A percentile compares a stretch with the other conserved stretches of the same genome.
These are phyloP conservation scores for Narcine bancroftii DNA, from an alignment of 2,113 vertebrate species.

Conservation along the genomic window DNA sequence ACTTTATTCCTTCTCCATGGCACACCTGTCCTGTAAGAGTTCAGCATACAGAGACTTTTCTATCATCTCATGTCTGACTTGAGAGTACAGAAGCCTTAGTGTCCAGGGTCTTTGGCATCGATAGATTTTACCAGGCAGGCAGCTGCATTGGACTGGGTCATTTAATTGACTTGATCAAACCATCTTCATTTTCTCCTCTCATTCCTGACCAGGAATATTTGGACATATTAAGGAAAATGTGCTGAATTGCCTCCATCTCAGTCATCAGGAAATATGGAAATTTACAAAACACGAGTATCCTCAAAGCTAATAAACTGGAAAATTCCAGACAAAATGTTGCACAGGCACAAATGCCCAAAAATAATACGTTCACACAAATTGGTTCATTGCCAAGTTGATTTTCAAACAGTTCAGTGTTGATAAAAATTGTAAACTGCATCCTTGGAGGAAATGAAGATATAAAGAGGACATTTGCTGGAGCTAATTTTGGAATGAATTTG, in stretches of 20 bases:
- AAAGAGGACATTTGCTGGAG: background rate
- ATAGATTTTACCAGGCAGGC: no score
- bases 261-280: no score
- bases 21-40: background rate
- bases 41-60: background rate
- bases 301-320: background rate
- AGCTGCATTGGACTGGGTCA: no score
- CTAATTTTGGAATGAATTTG: background rate
- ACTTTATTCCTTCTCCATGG: background rate
- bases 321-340: background rate
- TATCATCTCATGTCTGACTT: background rate
- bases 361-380: background rate
- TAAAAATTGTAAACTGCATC: background rate
- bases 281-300: background rate
- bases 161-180: no score
- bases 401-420: background rate
- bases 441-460: background rate
- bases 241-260: no score
- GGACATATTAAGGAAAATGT: background rate
- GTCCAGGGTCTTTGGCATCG: background rate
- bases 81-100: background rate
- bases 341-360: background rate
- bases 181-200: no score
- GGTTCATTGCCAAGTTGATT: background rate
- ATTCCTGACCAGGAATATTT: background rate